Percentiles rank a stretch among this genome's conserved stretches.
Conservation (phyloP, 2,888 invertebrate genomes). For the Dryocosmus kuriphilus region DNA sequence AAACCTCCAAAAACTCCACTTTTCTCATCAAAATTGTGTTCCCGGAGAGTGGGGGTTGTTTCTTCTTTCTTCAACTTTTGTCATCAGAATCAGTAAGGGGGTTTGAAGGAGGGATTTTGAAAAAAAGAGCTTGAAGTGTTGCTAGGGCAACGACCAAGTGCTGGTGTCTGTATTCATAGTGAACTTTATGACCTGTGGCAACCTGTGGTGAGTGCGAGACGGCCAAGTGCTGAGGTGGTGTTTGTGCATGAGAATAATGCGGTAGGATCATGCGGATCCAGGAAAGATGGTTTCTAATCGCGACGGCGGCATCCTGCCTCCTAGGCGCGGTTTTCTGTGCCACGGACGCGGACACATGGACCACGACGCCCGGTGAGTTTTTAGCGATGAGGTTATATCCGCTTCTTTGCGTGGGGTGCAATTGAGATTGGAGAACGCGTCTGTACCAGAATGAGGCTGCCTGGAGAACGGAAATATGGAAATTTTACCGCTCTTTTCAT, state of each 20-base stretch:
- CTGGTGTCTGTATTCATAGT: constrained; percentile 23
- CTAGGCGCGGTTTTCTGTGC: constrained; percentile 52
- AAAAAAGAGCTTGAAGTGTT: too few species aligned
- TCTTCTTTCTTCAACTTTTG: too few species aligned
- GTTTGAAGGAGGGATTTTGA: too few species aligned
- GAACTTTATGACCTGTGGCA: constrained; percentile 45
- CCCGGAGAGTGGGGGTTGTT: neutral
- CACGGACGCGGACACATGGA: constrained; percentile 50
- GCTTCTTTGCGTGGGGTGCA: neutral
- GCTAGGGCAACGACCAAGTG: constrained; percentile 24
- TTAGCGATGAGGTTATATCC: constrained; percentile 7
- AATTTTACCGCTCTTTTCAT: constrained; percentile 43
- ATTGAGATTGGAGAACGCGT: neutral
- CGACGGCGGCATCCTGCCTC: constrained; percentile 52
- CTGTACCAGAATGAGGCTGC: neutral
- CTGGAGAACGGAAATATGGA: constrained; percentile 2
- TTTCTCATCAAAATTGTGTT: constrained; percentile 5
- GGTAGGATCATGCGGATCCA: constrained; percentile 58
- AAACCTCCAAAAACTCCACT: neutral
- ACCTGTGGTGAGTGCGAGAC: constrained; percentile 49
- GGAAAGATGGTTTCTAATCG: constrained; percentile 56
- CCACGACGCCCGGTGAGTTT: constrained; percentile 53
- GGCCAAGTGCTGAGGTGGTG: constrained; percentile 46
- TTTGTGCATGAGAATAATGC: constrained; percentile 55
- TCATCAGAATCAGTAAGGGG: too few species aligned